Percentiles rank a stretch among this genome's conserved stretches.
These are phyloP conservation scores for Danionella cerebrum DNA, from an alignment of 2,113 vertebrate species.

Conservation along the genomic window DNA sequence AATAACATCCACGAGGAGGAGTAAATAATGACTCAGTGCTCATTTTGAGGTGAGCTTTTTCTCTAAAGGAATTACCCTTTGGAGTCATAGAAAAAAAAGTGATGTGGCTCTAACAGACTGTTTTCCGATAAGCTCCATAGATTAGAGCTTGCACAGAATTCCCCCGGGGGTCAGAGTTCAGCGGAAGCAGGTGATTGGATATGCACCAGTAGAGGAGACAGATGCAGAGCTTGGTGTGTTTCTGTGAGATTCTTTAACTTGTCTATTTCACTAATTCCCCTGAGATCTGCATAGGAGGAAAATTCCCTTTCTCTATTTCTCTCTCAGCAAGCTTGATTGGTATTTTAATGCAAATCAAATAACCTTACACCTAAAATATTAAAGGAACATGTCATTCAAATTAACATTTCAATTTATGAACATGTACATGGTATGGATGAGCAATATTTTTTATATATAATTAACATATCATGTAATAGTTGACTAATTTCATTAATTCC, in stretches of 20 bases:
- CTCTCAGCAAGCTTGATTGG: too few species aligned
- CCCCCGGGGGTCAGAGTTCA: constrained; percentile 10
- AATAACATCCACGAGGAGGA: background rate
- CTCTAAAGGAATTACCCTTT: background rate
- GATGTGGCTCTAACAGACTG: background rate
- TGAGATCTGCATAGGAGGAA: background rate
- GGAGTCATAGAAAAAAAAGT: background rate
- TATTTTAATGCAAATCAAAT: too few species aligned
- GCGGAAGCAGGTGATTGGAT: constrained; percentile 18
- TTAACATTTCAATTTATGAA: too few species aligned
- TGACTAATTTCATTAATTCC: too few species aligned
- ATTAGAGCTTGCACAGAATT: background rate
- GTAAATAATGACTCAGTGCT: background rate
- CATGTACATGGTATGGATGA: too few species aligned
- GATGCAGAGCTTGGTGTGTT: background rate
- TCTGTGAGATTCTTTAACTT: background rate
- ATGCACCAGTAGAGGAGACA: constrained; percentile 13
- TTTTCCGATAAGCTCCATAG: constrained; percentile 4
- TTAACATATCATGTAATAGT: too few species aligned
- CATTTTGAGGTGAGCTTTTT: background rate
- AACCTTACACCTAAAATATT: too few species aligned
- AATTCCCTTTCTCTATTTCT: background rate
- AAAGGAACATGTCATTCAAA: too few species aligned
- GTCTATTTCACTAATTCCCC: background rate
- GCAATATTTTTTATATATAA: too few species aligned